Evolutionary conservation across 1,140 invertebrate species (phyloP), one percentile per base, ranked within the genome.

Genomic region (Drosophila ambigua): DNA sequence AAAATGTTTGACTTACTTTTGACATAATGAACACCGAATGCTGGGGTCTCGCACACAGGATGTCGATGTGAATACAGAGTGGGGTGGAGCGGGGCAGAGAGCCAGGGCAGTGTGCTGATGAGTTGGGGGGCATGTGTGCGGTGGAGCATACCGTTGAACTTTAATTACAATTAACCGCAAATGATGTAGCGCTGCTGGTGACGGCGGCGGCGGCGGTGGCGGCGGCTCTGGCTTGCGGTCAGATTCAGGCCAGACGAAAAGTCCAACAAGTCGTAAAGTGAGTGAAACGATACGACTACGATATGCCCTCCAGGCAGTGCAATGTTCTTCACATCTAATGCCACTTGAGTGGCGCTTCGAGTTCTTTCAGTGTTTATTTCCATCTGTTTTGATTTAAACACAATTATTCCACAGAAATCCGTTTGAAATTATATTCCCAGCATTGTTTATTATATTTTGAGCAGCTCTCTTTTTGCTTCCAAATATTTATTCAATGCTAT

Each of bases 91-190:
- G 46, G 2, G 16, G 9, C 15, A 43, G 52, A 16, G 57, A 20
- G 15, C n/a, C 7, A 13, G 48, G 35, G 0, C n/a, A 28, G 8
- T 4, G 44, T 24, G 4, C 5, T 6, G 8, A 15, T 28, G n/a
- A 8, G 31, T 31, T 20, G 3, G 49, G 49, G 44, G 31, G 31
- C 77, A 81, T 72, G 55, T 82, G 69, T 78, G 63, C 75, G 55
- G 60, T 69, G 66, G 63, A 69, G 75, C 75, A 75, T 68, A 66
- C 62, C 74, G 74, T 79, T 72, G 82, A 82, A 87, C 79, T 87
- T 88, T 87, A 87, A 88, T 87, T 87, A 87, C 82, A 87, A 76
- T 79, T 82, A 79, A 87, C 83, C 82, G 39, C 83, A 88, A 87
- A 82, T 82, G 78, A 85, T 85, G 82, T 80, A 68, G 78, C 82